A percentile compares a stretch with the other conserved stretches of the same genome.
Evolutionary conservation across 1,140 invertebrate genomes (phyloP).

Genomic region (Macrostomum lignano): DNA sequence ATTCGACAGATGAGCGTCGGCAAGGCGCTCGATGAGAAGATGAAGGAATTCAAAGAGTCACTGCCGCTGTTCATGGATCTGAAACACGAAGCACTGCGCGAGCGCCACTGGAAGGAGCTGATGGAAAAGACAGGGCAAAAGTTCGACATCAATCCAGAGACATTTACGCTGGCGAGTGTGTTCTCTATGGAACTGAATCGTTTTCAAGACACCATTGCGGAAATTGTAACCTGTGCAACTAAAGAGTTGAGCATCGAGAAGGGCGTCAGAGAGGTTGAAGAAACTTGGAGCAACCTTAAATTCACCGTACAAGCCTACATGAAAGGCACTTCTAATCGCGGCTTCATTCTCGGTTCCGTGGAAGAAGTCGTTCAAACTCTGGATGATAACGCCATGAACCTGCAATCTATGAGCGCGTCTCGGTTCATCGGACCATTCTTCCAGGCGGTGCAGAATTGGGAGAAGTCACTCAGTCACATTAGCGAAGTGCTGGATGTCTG

Average conservation of each 20-base stretch:
- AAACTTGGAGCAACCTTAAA: slow-evolving; percentile 39
- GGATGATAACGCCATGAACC: slow-evolving; percentile 57
- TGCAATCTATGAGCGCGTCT: slow-evolving; percentile 62
- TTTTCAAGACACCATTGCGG: slow-evolving; percentile 45
- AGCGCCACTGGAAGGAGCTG: slow-evolving; percentile 51
- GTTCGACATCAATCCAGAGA: slow-evolving; percentile 55
- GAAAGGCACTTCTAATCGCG: slow-evolving; percentile 33
- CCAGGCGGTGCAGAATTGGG: slow-evolving; percentile 47
- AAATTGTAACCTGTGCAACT: slow-evolving; percentile 54
- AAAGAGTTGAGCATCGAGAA: slow-evolving; percentile 59
- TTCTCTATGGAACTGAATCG: slow-evolving; percentile 60
- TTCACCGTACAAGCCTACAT: slow-evolving; percentile 37
- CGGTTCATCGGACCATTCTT: slow-evolving; percentile 60
- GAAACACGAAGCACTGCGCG: slow-evolving; percentile 57
- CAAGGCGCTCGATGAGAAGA: slow-evolving; percentile 39
- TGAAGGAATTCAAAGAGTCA: slow-evolving; percentile 58
- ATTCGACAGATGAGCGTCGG: slow-evolving; percentile 35
- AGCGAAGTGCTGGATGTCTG: slow-evolving; percentile 39
- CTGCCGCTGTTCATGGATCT: slow-evolving; percentile 59
- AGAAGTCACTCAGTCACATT: slow-evolving; percentile 44
- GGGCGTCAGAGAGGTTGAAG: slow-evolving; percentile 45
- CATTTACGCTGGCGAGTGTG: slow-evolving; percentile 59
- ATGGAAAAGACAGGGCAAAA: slow-evolving; percentile 50
- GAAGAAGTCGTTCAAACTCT: slow-evolving; percentile 48
- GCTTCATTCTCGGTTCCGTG: slow-evolving; percentile 45